Evolutionary conservation across 2,797 vertebrate genomes (phyloP), one percentile per base, ranked within the genome.

Genomic region (Remorina albescens): DNA sequence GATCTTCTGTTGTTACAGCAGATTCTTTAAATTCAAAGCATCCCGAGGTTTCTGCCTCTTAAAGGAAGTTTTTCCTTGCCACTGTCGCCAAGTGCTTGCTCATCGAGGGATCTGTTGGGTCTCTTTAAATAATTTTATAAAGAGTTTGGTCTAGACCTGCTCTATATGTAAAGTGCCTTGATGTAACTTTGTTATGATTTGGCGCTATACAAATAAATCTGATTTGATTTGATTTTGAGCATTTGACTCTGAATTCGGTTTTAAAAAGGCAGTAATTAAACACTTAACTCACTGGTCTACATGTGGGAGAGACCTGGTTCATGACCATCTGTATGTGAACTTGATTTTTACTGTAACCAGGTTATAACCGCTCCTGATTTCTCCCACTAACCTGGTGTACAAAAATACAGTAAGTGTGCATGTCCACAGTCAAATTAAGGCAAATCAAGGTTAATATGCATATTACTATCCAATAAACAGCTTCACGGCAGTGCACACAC

Each of bases 401-500:
- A 30, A 26, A 61, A 69, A 71, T 44, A 18, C 50, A 71, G 54
- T 21, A 12, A 9, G 41, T n/a, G n/a, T 46, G 53, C 19, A 51
- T 42, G 19, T 23, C 56, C 76, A 19, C 58, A n/a, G n/a, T n/a
- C n/a, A n/a, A n/a, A n/a, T n/a, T n/a, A n/a, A n/a, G 82, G 83
- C n/a, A n/a, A n/a, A n/a, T n/a, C n/a, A n/a, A 82, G 82, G 83
- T 87, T 78, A 73, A 63, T 55, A 36, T 70, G 79, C 81, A 80
- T 70, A 62, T 78, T 83, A 56, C 74, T 46, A 81, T 64, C 66
- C 82, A 86, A 80, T 67, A 83, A 82, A 86, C 82, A 82, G 76
- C 83, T 87, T 56, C 50, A 36, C 78, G 71, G 74, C 63, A 64
- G 49, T 32, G 57, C 41, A 32, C 42, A 58, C 71, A 79, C 71